Evolutionary conservation across 2,888 invertebrate species (phyloP), one percentile per base, ranked within the genome.

Genomic region (Meta bourneti): DNA sequence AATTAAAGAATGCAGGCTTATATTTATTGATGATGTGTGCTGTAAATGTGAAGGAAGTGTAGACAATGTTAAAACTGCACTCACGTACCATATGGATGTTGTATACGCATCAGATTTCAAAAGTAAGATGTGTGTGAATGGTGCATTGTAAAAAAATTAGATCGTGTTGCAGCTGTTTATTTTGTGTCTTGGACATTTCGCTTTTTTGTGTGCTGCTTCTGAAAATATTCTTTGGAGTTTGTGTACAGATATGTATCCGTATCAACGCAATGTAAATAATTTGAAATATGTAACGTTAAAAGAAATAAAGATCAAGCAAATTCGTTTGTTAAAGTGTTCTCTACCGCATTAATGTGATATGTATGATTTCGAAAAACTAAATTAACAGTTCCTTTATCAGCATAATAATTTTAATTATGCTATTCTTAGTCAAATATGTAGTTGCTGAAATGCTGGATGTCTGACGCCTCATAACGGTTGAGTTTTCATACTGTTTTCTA

Each of bases 11-110:
- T 51, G 19, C 19, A 77, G 8, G 49, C 77, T 77, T 77, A 77
- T 77, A 77, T 51, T 77, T 77, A 51, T 77, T 51, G 51, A 77
- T 20, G 74, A 13, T 77, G 49, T 77, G 77, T 77, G 49, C 51
- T n/a, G 51, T n/a, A 16, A n/a, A 51, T 49, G 77, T 51, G 19
- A 77, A 75, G 51, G 51, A 16, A 69, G 77, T 77, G 77, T 77
- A 77, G 77, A 77, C n/a, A 2, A 13, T 2, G 16, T 11, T 13
- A 77, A 77, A 77, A 77, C 77, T 77, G 77, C 77, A 77, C 77
- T 77, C 51, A 77, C n/a, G 49, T 51, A 51, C 49, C 49, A 77
- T 34, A 34, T 34, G 34, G 1, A 34, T 34, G 34, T 34, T 34
- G 34, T 34, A 34, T 34, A 34, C 34, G 34, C 34, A 34, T 34